Evolutionary conservation across 2,888 invertebrate genomes (phyloP).

Genomic region (Lucinisca nassula): DNA sequence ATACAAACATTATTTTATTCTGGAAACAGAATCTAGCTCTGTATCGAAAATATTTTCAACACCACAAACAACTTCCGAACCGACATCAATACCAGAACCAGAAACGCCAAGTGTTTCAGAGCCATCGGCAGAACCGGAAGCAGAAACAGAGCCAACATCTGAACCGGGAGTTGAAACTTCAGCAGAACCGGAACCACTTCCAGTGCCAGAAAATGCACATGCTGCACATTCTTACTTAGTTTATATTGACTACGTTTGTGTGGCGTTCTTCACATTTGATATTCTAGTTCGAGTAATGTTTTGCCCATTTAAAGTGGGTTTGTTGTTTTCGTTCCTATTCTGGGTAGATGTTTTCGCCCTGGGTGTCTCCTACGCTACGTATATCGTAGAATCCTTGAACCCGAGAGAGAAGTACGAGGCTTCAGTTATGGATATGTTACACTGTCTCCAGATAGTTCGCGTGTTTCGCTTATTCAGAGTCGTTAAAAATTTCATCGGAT

Average conservation of each 20-base stretch:
- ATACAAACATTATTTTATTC: slow-evolving; percentile 58
- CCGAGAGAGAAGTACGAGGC: slow-evolving; percentile 73
- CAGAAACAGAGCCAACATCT: neutral
- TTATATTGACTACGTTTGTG: slow-evolving; percentile 68
- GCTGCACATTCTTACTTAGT: slow-evolving; percentile 56
- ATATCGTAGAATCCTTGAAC: slow-evolving; percentile 65
- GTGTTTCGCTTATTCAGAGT: slow-evolving; percentile 80
- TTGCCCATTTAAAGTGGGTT: slow-evolving; percentile 68
- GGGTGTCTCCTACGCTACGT: slow-evolving; percentile 74
- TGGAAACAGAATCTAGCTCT: slow-evolving; percentile 20
- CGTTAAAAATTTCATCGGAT: slow-evolving; percentile 78
- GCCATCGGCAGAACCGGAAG: neutral
- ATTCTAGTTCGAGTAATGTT: slow-evolving; percentile 73
- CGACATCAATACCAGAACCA: neutral
- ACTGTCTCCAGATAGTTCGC: slow-evolving; percentile 77
- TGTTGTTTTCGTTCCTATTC: slow-evolving; percentile 74
- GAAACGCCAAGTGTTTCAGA: neutral
- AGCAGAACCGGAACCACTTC: slow-evolving; percentile 41
- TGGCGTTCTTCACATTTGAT: slow-evolving; percentile 79
- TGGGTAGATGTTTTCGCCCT: slow-evolving; percentile 77
- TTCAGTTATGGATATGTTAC: slow-evolving; percentile 74
- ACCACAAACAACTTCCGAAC: neutral
- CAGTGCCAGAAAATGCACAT: slow-evolving; percentile 61
- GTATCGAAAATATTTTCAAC: neutral
- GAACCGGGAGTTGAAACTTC: neutral